These are phyloP conservation scores for Siniperca obscura DNA, from an alignment of 2,797 vertebrate genomes.

Conservation along the genomic window DNA sequence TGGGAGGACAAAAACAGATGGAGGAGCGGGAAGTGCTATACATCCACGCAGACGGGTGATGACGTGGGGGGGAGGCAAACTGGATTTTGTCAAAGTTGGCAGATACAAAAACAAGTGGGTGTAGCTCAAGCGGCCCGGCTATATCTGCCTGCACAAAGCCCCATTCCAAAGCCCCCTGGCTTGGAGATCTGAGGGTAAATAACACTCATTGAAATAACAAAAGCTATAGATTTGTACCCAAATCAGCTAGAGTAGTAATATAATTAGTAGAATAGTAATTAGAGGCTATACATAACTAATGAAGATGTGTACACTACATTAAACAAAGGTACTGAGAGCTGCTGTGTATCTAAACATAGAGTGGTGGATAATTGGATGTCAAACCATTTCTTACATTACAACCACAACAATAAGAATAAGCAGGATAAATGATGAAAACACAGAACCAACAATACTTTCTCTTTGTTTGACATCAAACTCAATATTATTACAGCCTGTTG, in stretches of 20 bases:
- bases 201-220: conserved; percentile 88
- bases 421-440: conserved; percentile 19
- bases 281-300: conserved; percentile 87
- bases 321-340: conserved; percentile 75
- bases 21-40: conserved; percentile 83
- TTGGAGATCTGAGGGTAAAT: conserved; percentile 85
- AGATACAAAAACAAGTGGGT: conserved; percentile 84
- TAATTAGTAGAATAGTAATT: conserved; percentile 80
- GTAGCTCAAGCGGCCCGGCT: conserved; percentile 68
- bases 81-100: conserved; percentile 76
- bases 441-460: conserved; percentile 37
- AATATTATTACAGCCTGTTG: conserved; percentile 40
- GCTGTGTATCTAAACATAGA: conserved; percentile 66
- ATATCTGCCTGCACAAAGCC: conserved; percentile 80
- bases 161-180: conserved; percentile 80
- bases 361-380: conserved; percentile 57
- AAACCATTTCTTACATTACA: conserved; percentile 44
- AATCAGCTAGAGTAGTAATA: conserved; percentile 75
- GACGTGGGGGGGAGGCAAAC: conserved; percentile 65
- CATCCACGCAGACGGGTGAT: conserved; percentile 79
- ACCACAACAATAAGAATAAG: conserved; percentile 39
- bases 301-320: conserved; percentile 81
- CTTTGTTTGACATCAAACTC: conserved; percentile 43
- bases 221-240: conserved; percentile 87
- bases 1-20: conserved; percentile 84